A percentile compares a stretch with the other conserved stretches of the same genome.
phyloP scores from a whole-genome alignment of 2,797 vertebrate genomes.

The Channa striata region DNA sequence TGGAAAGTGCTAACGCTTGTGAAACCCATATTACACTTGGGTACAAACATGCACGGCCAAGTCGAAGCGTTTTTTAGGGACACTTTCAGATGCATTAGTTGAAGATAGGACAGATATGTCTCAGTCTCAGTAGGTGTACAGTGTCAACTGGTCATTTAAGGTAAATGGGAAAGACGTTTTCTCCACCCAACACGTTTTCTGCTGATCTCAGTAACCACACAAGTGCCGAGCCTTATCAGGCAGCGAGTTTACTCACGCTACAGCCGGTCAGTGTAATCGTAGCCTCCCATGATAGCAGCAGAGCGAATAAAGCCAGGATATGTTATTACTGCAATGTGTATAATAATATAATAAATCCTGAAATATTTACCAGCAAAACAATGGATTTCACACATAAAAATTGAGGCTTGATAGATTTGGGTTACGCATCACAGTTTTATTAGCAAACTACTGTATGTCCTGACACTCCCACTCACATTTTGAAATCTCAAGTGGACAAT shows the following conservation, averaged over 20 bases:
- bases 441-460: too few relatives aligned
- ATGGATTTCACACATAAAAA: background rate
- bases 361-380: too few relatives aligned
- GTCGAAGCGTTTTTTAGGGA: too few relatives aligned
- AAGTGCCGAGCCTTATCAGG: constrained; percentile 35
- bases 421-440: too few relatives aligned
- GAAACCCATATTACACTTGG: background rate
- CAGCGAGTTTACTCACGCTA: background rate
- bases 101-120: background rate
- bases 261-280: constrained; percentile 22
- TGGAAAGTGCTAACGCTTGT: background rate
- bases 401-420: background rate
- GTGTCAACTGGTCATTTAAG: constrained; percentile 25
- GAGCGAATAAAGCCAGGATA: constrained; percentile 5
- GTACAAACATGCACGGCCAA: constrained; percentile 6
- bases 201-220: constrained; percentile 14
- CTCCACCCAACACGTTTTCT: background rate
- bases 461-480: background rate
- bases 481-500: background rate
- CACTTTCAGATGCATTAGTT: background rate
- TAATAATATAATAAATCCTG: too few relatives aligned
- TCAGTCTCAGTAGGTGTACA: constrained; percentile 13
- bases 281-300: constrained; percentile 8
- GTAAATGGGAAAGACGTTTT: background rate
- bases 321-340: too few relatives aligned